These are phyloP conservation scores for Drosophila virilis DNA, from an alignment of 1,140 invertebrate genomes.

Conservation along the genomic window DNA sequence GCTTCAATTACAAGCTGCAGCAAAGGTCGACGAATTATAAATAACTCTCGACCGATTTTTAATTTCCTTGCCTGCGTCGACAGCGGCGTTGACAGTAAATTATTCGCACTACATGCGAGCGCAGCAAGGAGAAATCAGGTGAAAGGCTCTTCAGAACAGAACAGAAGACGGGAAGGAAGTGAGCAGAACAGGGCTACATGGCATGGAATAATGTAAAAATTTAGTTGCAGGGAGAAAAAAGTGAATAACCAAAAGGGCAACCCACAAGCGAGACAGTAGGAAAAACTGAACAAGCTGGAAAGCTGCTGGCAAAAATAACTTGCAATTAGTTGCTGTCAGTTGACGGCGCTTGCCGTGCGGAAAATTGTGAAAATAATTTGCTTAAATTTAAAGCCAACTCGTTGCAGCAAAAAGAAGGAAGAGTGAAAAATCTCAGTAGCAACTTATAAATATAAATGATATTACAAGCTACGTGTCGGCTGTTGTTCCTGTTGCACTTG, in stretches of 20 bases:
- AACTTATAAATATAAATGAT: constrained; percentile 43
- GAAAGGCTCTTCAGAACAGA: not conserved
- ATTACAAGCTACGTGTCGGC: constrained; percentile 32
- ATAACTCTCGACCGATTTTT: constrained; percentile 51
- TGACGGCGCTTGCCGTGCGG: constrained; percentile 16
- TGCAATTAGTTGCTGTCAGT: constrained; percentile 76
- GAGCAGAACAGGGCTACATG: constrained; percentile 12
- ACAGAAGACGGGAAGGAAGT: not conserved
- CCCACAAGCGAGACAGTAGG: constrained; percentile 3
- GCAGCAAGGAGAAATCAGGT: not conserved
- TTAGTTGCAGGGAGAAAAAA: not conserved
- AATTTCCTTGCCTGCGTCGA: constrained; percentile 48
- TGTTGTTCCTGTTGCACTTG: constrained; percentile 35
- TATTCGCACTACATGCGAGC: constrained; percentile 41
- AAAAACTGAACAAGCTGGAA: constrained; percentile 15
- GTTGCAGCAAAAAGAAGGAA: not conserved
- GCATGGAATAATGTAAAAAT: constrained; percentile 22
- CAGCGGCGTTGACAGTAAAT: constrained; percentile 62
- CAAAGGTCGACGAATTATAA: constrained; percentile 29
- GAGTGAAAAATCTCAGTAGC: not conserved
- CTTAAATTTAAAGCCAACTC: constrained; percentile 33
- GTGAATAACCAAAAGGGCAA: constrained; percentile 8
- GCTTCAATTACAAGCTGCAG: constrained; percentile 15
- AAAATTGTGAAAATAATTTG: constrained; percentile 46
- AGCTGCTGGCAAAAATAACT: constrained; percentile 54